Base-by-base conservation (phyloP, 2,113 vertebrate genomes). In the Heterocephalus glaber region DNA sequence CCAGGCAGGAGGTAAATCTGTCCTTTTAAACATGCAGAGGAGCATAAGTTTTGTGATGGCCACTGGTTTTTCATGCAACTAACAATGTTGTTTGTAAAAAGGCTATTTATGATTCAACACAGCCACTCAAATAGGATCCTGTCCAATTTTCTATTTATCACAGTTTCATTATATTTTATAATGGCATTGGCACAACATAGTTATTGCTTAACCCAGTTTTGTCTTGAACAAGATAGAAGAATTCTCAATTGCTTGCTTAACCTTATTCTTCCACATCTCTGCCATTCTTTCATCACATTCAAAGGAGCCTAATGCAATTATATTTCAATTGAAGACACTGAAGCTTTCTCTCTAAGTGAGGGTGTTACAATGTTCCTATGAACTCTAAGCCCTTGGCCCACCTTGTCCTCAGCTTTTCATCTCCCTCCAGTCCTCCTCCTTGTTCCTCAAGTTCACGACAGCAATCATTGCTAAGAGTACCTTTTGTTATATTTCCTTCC, bases 121-220 rank as follows among this genome's bases (percentile, higher is more conserved):
- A 52, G 44, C 80, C 74, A 63, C 60, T 65, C 30, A 0, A 89
- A 47, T 22, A 47, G 6, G 30, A 82, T 90, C 65, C 77, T 81
- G 44, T 81, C 12, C 4, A 86, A 88, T 88, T 94, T 92, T 93
- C 94, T 49, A 58, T 93, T 94, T 80, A 41, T 84, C 7, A 3
- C 70, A 58, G 20, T 92, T 94, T 88, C 82, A 85, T 95, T 96
- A 33, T 96, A 84, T 70, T 97, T 93, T 65, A 90, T 90, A 90
- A 97, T 66, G 49, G 66, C 35, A 54, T 47, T 61, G 77, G 74
- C 1, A 9, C 38, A 33, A 41, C 47, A 61, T 47, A 54, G 63
- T 74, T 82, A 77, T 60, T 74, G 80, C 90, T 91, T 95, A 89
- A 65, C 95, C 97, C 54, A 92, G 35, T 97, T 97, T 83, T 66